Base-by-base conservation (phyloP, 2,113 vertebrate genomes). In the Pyrgilauda ruficollis region DNA sequence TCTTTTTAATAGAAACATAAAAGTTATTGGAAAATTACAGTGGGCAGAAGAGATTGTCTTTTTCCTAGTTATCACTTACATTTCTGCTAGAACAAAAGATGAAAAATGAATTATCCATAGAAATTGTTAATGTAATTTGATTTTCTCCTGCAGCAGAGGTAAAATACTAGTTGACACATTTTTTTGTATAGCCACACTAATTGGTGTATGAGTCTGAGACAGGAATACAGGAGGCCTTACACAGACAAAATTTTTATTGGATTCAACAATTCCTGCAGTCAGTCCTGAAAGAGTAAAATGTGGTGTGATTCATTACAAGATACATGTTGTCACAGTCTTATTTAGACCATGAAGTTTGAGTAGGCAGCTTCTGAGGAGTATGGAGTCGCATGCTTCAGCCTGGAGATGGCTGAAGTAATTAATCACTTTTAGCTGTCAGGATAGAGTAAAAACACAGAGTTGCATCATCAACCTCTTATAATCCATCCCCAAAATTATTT, bases 81-180 rank as follows among this genome's bases (percentile, higher is more conserved):
- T 56, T 88, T 90, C 56, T 90, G 11, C 52, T 77, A 49, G 47
- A 91, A 43, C 6, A 89, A 63, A 76, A 69, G n/a, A 39, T 35
- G 11, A 90, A 92, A 87, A 94, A 96, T 83, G 9, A 73, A 86
- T 70, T 94, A 88, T 63, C 82, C 21, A 49, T n/a, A 68, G 31
- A 91, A 96, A 61, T 44, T 77, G 7, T 55, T 85, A 62, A 73
- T 63, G 27, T 20, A 66, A 58, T 84, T 82, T 66, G 41, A 1
- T 30, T 85, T 92, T 73, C 41, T 91, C 9, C 35, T 90, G 55
- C 43, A 61, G 16, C 9, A 59, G 17, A 20, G 7, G 18, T 64
- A 91, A 93, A 85, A 83, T 47, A 58, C 9, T 50, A 79, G n/a
- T 35, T 6, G 0, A 35, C 50, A 69, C 7, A 24, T 47, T 58